Percentiles rank a stretch among this genome's conserved stretches.
phyloP scores from a whole-genome alignment of 2,797 vertebrate species.

The Rhinatrema bivittatum region DNA sequence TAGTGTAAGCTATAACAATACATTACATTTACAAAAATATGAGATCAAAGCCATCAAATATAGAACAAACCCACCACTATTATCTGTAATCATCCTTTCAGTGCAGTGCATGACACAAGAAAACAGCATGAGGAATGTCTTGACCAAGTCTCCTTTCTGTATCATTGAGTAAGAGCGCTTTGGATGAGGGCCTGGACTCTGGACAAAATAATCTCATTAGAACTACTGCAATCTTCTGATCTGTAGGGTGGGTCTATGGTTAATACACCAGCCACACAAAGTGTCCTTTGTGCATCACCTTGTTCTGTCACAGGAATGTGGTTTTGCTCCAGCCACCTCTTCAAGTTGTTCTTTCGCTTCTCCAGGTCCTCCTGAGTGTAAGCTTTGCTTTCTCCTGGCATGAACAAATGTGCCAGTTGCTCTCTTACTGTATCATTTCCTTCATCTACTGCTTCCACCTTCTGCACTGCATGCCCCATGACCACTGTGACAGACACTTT shows the following conservation, averaged over 20 bases:
- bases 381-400: constrained; percentile 12
- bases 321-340: constrained; percentile 77
- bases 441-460: constrained; percentile 60
- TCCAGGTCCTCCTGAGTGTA: constrained; percentile 53
- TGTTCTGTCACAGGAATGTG: constrained; percentile 72
- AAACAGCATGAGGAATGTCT: too few relatives aligned
- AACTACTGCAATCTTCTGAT: constrained; percentile 73
- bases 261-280: constrained; percentile 74
- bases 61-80: too few relatives aligned
- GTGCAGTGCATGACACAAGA: too few relatives aligned
- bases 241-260: constrained; percentile 73
- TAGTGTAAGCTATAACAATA: too few relatives aligned
- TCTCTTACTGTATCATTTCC: constrained; percentile 37
- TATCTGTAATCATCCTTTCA: too few relatives aligned
- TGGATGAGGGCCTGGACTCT: constrained; percentile 72
- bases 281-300: constrained; percentile 44
- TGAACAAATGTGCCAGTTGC: constrained; percentile 51
- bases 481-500: constrained; percentile 52
- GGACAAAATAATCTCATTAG: constrained; percentile 82
- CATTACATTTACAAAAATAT: too few relatives aligned
- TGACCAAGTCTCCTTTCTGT: too few relatives aligned
- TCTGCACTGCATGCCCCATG: constrained; percentile 75
- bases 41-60: too few relatives aligned
- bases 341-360: constrained; percentile 46
- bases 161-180: constrained; percentile 27